These are phyloP conservation scores for Odontomachus brunneus DNA, from an alignment of 1,140 invertebrate species.

Conservation along the genomic window DNA sequence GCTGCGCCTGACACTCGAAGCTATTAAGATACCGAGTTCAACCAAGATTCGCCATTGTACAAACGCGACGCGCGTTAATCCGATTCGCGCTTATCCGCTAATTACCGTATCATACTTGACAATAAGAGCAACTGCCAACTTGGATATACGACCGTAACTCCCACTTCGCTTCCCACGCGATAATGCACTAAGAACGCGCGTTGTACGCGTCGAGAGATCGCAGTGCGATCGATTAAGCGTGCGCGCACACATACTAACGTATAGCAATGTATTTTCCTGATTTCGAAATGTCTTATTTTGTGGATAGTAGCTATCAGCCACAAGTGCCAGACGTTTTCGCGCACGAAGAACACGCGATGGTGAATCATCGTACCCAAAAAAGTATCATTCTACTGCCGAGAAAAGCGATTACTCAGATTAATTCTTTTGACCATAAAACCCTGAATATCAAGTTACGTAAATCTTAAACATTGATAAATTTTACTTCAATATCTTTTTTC, in stretches of 20 bases:
- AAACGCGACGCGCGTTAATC: constrained; percentile 62
- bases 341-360: neutral
- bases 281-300: neutral
- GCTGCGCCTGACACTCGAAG: constrained; percentile 64
- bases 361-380: too few relatives aligned
- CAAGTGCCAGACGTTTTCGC: too few relatives aligned
- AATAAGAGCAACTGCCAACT: constrained; percentile 56
- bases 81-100: constrained; percentile 66
- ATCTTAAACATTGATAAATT: too few relatives aligned
- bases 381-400: too few relatives aligned
- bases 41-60: constrained; percentile 67
- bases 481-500: too few relatives aligned
- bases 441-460: too few relatives aligned
- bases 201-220: neutral
- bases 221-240: neutral
- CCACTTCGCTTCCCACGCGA: constrained; percentile 7
- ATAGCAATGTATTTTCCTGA: neutral
- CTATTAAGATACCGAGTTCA: constrained; percentile 73
- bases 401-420: too few relatives aligned
- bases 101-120: constrained; percentile 66
- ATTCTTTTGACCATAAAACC: too few relatives aligned
- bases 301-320: neutral
- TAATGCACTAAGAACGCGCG: constrained; percentile 12
- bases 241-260: too few relatives aligned
- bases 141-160: constrained; percentile 50